phyloP scores from a whole-genome alignment of 2,888 invertebrate species.

The Caradrina clavipalpis region DNA sequence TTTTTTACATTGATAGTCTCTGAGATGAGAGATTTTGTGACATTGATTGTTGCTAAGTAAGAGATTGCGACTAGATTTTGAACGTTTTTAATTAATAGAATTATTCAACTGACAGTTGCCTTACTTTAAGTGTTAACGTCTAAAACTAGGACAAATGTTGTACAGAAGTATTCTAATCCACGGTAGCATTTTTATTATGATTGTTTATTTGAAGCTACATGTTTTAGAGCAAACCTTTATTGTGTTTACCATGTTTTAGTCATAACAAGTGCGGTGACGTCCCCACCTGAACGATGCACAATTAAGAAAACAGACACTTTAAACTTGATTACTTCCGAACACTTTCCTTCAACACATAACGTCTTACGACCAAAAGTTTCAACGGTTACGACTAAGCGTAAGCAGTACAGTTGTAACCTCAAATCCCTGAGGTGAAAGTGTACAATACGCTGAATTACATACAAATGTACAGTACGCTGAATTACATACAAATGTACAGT shows the following conservation, averaged over 20 bases:
- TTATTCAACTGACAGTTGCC: too few species aligned
- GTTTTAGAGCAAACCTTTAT: neutral
- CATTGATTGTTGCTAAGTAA: too few species aligned
- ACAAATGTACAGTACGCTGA: conserved; percentile 66
- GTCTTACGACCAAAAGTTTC: conserved; percentile 70
- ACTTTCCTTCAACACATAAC: conserved; percentile 43
- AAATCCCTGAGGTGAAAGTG: conserved; percentile 56
- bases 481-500: too few species aligned
- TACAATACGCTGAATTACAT: conserved; percentile 66
- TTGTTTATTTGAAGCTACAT: neutral
- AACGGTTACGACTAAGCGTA: conserved; percentile 60
- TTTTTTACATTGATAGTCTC: too few species aligned
- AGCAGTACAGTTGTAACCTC: conserved; percentile 58
- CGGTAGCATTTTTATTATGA: neutral
- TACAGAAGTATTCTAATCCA: too few species aligned
- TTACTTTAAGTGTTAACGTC: too few species aligned
- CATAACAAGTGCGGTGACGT: neutral
- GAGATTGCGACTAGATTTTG: too few species aligned
- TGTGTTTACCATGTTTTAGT: too few species aligned
- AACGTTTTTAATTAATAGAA: too few species aligned
- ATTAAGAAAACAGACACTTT: conserved; percentile 36
- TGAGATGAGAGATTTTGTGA: too few species aligned
- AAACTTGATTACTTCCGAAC: conserved; percentile 44
- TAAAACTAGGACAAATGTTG: too few species aligned
- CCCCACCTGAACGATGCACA: neutral